Evolutionary conservation across 2,797 vertebrate genomes (phyloP).

Genomic region (Sebastes iracundus): DNA sequence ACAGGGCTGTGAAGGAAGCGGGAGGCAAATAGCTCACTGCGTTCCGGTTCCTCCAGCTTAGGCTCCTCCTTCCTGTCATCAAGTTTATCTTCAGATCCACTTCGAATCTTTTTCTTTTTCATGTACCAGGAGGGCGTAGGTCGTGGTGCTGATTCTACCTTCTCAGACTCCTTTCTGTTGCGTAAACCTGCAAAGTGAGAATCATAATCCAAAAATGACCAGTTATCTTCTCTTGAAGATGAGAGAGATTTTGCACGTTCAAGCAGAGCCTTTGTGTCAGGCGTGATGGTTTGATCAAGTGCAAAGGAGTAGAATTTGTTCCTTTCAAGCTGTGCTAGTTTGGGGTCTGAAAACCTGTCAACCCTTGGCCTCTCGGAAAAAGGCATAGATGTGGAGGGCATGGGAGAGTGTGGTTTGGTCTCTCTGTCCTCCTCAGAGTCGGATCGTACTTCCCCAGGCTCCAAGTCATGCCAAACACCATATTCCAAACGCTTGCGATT

Average conservation of each 20-base stretch:
- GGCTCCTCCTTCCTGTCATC: slow-evolving; percentile 97
- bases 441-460: slow-evolving; percentile 96
- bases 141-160: slow-evolving; percentile 92
- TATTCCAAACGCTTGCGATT: slow-evolving; percentile 89
- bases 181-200: slow-evolving; percentile 94
- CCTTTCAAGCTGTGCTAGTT: slow-evolving; percentile 91
- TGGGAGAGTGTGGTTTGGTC: slow-evolving; percentile 89
- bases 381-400: slow-evolving; percentile 88
- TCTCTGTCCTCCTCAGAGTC: slow-evolving; percentile 96
- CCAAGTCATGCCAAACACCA: slow-evolving; percentile 87
- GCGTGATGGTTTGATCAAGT: slow-evolving; percentile 96
- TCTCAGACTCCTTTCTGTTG: slow-evolving; percentile 96
- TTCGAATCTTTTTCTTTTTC: slow-evolving; percentile 98
- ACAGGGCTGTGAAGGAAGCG: slow-evolving; percentile 98
- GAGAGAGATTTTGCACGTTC: slow-evolving; percentile 98
- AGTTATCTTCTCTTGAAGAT: slow-evolving; percentile 97
- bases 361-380: slow-evolving; percentile 91
- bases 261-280: slow-evolving; percentile 97
- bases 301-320: slow-evolving; percentile 98
- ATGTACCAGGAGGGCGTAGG: slow-evolving; percentile 98
- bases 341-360: slow-evolving; percentile 92
- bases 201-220: slow-evolving; percentile 98
- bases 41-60: slow-evolving; percentile 95
- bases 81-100: slow-evolving; percentile 93
- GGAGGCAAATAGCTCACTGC: slow-evolving; percentile 95